phyloP scores from a whole-genome alignment of 2,797 vertebrate species.

The Melanotaenia trifasciata region DNA sequence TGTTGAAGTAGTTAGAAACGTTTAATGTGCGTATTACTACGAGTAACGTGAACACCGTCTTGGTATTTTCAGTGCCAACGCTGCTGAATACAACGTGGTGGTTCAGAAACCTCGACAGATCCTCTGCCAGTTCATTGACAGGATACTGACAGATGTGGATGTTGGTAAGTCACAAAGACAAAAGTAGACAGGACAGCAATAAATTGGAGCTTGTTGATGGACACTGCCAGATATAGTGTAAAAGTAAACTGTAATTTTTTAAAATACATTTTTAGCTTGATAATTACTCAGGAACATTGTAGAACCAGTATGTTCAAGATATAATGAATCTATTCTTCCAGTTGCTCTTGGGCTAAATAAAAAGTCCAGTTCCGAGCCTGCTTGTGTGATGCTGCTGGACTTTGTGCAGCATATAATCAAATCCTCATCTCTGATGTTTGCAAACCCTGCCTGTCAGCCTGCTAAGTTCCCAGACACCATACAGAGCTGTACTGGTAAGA shows the following conservation, averaged over 20 bases:
- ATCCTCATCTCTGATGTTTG: slow-evolving; percentile 95
- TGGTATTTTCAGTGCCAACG: slow-evolving; percentile 82
- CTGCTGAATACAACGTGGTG: slow-evolving; percentile 89
- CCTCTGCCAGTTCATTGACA: slow-evolving; percentile 97
- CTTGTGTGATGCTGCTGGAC: slow-evolving; percentile 96
- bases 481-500: slow-evolving; percentile 86
- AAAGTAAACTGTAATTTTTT: background rate
- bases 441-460: slow-evolving; percentile 86
- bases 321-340: slow-evolving; percentile 60
- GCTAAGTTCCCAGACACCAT: slow-evolving; percentile 83
- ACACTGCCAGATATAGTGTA: too few relatives aligned
- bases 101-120: slow-evolving; percentile 97
- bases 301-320: background rate
- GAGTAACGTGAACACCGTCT: background rate
- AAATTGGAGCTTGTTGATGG: too few relatives aligned
- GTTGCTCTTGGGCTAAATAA: slow-evolving; percentile 94
- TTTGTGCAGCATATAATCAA: slow-evolving; percentile 98
- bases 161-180: slow-evolving; percentile 85
- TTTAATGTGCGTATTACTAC: background rate
- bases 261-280: background rate
- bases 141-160: slow-evolving; percentile 95
- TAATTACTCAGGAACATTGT: background rate
- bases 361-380: slow-evolving; percentile 92
- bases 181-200: background rate
- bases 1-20: rapidly evolving